These are phyloP conservation scores for Melieria crassipennis DNA, from an alignment of 2,888 invertebrate genomes.

Conservation along the genomic window DNA sequence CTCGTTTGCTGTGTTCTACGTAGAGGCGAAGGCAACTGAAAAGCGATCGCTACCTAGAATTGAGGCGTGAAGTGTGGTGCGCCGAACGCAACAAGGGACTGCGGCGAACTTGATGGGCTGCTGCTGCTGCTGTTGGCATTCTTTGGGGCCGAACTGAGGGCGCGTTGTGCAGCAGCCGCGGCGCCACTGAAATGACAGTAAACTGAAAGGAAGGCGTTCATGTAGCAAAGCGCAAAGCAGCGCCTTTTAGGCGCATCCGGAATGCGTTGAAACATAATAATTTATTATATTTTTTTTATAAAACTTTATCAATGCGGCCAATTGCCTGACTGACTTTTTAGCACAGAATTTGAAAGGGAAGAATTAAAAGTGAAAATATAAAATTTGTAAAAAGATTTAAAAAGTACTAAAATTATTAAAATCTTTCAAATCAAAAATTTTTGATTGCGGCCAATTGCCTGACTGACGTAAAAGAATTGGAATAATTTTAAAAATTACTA, in stretches of 20 bases:
- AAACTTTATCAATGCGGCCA: too few relatives aligned
- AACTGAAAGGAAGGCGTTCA: constrained; percentile 36
- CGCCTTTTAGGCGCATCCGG: neutral
- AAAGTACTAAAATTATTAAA: too few relatives aligned
- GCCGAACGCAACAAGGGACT: constrained; percentile 51
- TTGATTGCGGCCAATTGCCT: too few relatives aligned
- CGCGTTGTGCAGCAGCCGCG: constrained; percentile 1
- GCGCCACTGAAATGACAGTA: constrained; percentile 35
- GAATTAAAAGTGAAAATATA: too few relatives aligned
- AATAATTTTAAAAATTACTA: too few relatives aligned
- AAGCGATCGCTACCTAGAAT: too few relatives aligned
- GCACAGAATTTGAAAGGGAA: too few relatives aligned
- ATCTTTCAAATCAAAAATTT: too few relatives aligned
- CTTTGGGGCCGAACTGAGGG: neutral
- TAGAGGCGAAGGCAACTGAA: neutral
- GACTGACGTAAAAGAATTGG: too few relatives aligned
- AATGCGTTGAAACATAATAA: constrained; percentile 22
- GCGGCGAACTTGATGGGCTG: constrained; percentile 48
- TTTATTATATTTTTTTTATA: neutral
- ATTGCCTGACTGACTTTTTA: too few relatives aligned
- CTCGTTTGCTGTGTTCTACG: neutral
- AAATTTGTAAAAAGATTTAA: too few relatives aligned
- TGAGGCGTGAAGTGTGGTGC: neutral
- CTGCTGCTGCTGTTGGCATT: constrained; percentile 21
- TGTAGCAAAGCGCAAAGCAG: constrained; percentile 2